phyloP scores from a whole-genome alignment of 2,888 invertebrate genomes.

The Argyra leucocephala region DNA sequence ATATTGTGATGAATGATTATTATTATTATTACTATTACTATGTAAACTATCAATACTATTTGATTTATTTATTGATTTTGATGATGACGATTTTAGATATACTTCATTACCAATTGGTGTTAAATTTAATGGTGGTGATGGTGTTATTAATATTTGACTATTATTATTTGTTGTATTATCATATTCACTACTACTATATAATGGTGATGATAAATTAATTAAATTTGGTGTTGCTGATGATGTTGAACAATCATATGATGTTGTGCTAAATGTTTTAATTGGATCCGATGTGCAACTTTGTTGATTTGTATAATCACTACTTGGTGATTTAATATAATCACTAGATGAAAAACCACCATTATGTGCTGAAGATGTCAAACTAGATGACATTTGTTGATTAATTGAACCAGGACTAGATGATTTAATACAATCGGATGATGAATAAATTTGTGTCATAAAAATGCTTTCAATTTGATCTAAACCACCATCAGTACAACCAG shows the following conservation, averaged over 20 bases:
- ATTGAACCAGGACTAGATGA: conserved; percentile 35
- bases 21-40: conserved; percentile 24
- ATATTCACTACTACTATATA: background rate
- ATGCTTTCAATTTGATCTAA: conserved; percentile 5
- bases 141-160: conserved; percentile 26
- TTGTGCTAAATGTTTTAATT: conserved; percentile 43
- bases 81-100: conserved; percentile 2
- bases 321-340: conserved; percentile 42
- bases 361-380: background rate
- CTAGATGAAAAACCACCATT: conserved; percentile 41
- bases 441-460: conserved; percentile 38
- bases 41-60: conserved; percentile 10
- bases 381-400: background rate
- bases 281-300: conserved; percentile 37
- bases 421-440: conserved; percentile 41
- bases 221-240: conserved; percentile 36
- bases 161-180: conserved; percentile 11
- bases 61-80: conserved; percentile 2
- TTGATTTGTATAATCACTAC: conserved; percentile 41
- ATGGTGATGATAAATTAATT: conserved; percentile 27
- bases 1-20: conserved; percentile 48
- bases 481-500: conserved; percentile 20
- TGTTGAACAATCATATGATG: conserved; percentile 38
- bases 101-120: conserved; percentile 31
- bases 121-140: conserved; percentile 35